Percentiles rank a stretch among this genome's conserved stretches.
Conservation (phyloP, 2,888 invertebrate species). For the Timandra comae region DNA sequence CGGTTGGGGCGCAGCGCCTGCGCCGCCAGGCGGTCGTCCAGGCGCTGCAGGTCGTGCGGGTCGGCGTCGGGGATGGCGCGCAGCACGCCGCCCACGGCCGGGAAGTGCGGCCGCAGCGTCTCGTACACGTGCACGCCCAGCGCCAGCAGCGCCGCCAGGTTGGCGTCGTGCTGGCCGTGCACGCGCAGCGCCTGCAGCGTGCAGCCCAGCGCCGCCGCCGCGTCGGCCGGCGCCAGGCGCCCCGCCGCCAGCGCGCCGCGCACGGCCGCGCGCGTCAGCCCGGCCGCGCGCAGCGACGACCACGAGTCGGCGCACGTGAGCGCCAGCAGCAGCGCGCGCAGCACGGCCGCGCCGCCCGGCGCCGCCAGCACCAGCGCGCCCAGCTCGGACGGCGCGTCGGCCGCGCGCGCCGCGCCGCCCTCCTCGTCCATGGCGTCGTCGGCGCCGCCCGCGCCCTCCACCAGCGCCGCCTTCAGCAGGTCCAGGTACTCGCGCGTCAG, state of each 20-base stretch:
- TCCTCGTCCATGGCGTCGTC: slow-evolving; percentile 67
- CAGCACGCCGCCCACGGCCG: slow-evolving; percentile 81
- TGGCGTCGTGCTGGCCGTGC: slow-evolving; percentile 94
- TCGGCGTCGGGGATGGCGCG: slow-evolving; percentile 90
- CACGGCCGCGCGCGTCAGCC: slow-evolving; percentile 70
- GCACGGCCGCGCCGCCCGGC: slow-evolving; percentile 45
- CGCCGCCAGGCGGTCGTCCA: slow-evolving; percentile 87
- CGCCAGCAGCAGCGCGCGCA: slow-evolving; percentile 62
- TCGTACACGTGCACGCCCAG: slow-evolving; percentile 91
- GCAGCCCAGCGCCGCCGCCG: slow-evolving; percentile 82
- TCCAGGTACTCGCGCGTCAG: slow-evolving; percentile 93
- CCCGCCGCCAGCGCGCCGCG: slow-evolving; percentile 77
- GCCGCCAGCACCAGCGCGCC: slow-evolving; percentile 84
- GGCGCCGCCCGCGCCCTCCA: slow-evolving; percentile 79
- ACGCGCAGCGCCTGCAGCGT: slow-evolving; percentile 87
- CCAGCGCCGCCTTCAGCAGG: slow-evolving; percentile 77
- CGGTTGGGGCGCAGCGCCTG: slow-evolving; percentile 83
- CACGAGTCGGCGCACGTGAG: slow-evolving; percentile 90
- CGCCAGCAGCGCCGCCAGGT: slow-evolving; percentile 87
- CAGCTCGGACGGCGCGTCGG: slow-evolving; percentile 88
- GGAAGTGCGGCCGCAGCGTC: slow-evolving; percentile 85
- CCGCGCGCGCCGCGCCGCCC: slow-evolving; percentile 59
- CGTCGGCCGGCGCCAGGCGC: slow-evolving; percentile 66
- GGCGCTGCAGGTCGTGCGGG: slow-evolving; percentile 86
- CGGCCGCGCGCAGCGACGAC: slow-evolving; percentile 87